Evolutionary conservation across 2,113 vertebrate species (phyloP).

Genomic region (Hipposideros armiger): DNA sequence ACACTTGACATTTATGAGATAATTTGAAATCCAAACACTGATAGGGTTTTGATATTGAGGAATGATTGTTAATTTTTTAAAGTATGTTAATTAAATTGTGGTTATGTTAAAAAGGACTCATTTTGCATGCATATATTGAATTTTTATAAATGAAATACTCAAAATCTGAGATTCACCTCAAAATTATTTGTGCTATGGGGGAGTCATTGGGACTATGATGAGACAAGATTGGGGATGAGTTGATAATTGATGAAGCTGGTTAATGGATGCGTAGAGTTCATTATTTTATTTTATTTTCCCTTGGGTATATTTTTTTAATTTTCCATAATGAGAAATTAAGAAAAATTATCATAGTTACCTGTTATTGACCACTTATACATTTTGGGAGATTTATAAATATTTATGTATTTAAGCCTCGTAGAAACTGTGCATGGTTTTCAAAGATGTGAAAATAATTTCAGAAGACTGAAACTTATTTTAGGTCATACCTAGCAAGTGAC

Average conservation of each 20-base stretch:
- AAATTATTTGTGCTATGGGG: neutral
- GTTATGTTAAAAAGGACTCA: constrained; percentile 14
- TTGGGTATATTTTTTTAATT: neutral
- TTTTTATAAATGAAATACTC: constrained; percentile 46
- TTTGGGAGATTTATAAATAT: constrained; percentile 37
- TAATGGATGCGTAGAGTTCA: neutral
- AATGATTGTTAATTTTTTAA: constrained; percentile 38
- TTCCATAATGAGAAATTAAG: neutral
- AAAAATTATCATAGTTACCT: neutral
- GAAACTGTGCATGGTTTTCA: constrained; percentile 28
- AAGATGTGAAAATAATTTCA: constrained; percentile 8
- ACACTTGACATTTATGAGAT: neutral
- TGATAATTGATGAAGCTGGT: constrained; percentile 1
- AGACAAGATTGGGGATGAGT: neutral
- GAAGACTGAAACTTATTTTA: constrained; percentile 41
- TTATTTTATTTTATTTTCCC: neutral
- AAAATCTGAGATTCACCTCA: constrained; percentile 38
- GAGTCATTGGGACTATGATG: neutral
- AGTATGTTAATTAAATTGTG: neutral
- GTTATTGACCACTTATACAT: neutral
- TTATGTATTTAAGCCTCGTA: neutral
- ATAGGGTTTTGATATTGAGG: constrained; percentile 17
- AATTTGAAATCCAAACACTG: constrained; percentile 24
- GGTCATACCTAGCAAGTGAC: neutral
- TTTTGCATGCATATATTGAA: neutral